Evolutionary conservation across 2,888 invertebrate genomes (phyloP).

Genomic region (Globia sparganii): DNA sequence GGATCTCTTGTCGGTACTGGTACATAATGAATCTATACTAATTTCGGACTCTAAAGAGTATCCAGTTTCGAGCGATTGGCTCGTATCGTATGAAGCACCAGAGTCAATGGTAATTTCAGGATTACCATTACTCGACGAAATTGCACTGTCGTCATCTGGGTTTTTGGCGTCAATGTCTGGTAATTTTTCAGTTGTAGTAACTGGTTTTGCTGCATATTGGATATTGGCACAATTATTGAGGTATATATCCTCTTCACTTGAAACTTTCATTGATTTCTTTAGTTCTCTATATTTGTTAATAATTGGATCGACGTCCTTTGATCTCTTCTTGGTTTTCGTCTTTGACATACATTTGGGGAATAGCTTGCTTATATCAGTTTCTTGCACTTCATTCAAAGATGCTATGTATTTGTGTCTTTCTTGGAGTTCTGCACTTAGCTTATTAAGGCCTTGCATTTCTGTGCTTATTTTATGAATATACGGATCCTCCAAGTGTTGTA

Average conservation of each 20-base stretch:
- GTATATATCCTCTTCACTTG: conserved; percentile 85
- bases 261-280: conserved; percentile 86
- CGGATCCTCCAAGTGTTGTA: conserved; percentile 91
- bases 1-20: conserved; percentile 89
- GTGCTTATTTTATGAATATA: conserved; percentile 91
- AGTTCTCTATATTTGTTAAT: conserved; percentile 88
- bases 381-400: conserved; percentile 88
- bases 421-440: conserved; percentile 90
- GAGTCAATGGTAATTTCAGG: conserved; percentile 89
- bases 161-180: conserved; percentile 84
- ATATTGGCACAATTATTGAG: conserved; percentile 88
- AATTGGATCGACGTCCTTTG: conserved; percentile 87
- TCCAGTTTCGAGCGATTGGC: conserved; percentile 88
- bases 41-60: conserved; percentile 90
- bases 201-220: conserved; percentile 82
- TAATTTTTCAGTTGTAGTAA: conserved; percentile 80
- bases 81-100: conserved; percentile 84
- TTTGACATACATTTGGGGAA: conserved; percentile 88
- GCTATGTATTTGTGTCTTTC: conserved; percentile 91
- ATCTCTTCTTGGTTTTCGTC: conserved; percentile 88
- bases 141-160: conserved; percentile 88
- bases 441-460: conserved; percentile 90
- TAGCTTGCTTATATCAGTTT: conserved; percentile 86
- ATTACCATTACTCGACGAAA: conserved; percentile 87
- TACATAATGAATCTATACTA: conserved; percentile 90